phyloP scores from a whole-genome alignment of 2,888 invertebrate species.

The Hylaea fasciaria region DNA sequence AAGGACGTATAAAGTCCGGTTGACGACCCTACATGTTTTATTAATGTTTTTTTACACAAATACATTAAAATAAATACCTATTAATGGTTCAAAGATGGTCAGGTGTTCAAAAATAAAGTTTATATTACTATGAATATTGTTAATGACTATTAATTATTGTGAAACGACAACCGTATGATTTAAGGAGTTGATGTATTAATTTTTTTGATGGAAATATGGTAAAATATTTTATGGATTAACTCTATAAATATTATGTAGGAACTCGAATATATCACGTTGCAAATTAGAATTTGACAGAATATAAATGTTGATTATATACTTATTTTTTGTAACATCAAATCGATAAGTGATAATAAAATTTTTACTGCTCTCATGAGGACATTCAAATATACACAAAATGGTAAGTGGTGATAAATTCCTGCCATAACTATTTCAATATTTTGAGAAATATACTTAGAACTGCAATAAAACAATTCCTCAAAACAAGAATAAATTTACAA shows the following conservation, averaged over 20 bases:
- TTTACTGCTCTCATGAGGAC: slow-evolving; percentile 8
- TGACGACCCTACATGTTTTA: slow-evolving; percentile 29
- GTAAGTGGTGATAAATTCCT: slow-evolving; percentile 13
- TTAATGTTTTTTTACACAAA: slow-evolving; percentile 10
- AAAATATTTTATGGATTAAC: slow-evolving; percentile 2
- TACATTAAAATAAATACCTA: slow-evolving; percentile 2
- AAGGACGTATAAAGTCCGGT: slow-evolving; percentile 38
- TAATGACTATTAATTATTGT: slow-evolving; percentile 31
- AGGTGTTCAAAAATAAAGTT: slow-evolving; percentile 25
- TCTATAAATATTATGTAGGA: not conserved
- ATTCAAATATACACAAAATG: slow-evolving; percentile 15
- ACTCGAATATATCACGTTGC: not conserved
- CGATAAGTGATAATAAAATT: slow-evolving; percentile 5
- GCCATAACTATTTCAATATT: slow-evolving; percentile 17
- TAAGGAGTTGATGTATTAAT: slow-evolving; percentile 12
- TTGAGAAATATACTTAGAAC: not conserved
- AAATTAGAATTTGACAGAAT: not conserved
- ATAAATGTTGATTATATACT: not conserved
- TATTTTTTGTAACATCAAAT: slow-evolving; percentile 1
- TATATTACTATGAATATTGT: slow-evolving; percentile 20
- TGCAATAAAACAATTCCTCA: not conserved
- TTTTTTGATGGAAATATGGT: slow-evolving; percentile 3
- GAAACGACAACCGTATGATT: slow-evolving; percentile 30
- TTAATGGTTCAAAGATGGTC: slow-evolving; percentile 12
- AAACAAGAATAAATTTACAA: no score